These are phyloP conservation scores for Zenarchopterus dispar DNA, from an alignment of 2,797 vertebrate genomes.

Conservation along the genomic window DNA sequence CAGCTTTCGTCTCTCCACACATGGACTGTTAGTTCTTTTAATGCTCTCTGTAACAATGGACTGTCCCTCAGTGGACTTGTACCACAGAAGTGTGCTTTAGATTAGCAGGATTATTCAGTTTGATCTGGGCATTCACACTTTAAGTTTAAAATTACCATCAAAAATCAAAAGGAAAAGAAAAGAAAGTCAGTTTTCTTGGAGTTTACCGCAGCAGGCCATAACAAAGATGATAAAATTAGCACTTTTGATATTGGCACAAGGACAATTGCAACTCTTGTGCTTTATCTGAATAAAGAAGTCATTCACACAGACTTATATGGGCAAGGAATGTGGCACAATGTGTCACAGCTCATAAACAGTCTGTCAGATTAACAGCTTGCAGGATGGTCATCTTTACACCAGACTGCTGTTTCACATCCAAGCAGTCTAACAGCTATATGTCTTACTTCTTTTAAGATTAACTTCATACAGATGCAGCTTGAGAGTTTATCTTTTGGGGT, in stretches of 20 bases:
- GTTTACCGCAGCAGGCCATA: background rate
- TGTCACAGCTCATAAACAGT: constrained; percentile 75
- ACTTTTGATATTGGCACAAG: constrained; percentile 18
- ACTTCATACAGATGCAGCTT: constrained; percentile 13
- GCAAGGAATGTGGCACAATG: constrained; percentile 79
- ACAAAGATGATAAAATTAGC: constrained; percentile 4
- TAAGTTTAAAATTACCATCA: background rate
- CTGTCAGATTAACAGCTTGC: constrained; percentile 79
- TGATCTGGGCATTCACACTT: constrained; percentile 19
- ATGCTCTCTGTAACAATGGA: constrained; percentile 66
- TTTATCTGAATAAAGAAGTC: constrained; percentile 83
- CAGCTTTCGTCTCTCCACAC: constrained; percentile 78
- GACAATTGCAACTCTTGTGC: constrained; percentile 74
- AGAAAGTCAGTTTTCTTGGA: background rate
- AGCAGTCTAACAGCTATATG: constrained; percentile 9
- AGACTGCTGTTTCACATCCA: constrained; percentile 17
- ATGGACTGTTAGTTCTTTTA: constrained; percentile 77
- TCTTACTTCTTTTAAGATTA: constrained; percentile 19
- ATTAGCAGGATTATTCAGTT: constrained; percentile 60
- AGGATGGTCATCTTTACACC: constrained; percentile 43
- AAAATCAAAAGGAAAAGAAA: constrained; percentile 9
- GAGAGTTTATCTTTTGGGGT: constrained; percentile 1
- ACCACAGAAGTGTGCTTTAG: constrained; percentile 54
- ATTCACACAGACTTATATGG: constrained; percentile 83
- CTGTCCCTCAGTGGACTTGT: constrained; percentile 26